phyloP scores from a whole-genome alignment of 1,140 invertebrate genomes.

The Hylaeus anthracinus region DNA sequence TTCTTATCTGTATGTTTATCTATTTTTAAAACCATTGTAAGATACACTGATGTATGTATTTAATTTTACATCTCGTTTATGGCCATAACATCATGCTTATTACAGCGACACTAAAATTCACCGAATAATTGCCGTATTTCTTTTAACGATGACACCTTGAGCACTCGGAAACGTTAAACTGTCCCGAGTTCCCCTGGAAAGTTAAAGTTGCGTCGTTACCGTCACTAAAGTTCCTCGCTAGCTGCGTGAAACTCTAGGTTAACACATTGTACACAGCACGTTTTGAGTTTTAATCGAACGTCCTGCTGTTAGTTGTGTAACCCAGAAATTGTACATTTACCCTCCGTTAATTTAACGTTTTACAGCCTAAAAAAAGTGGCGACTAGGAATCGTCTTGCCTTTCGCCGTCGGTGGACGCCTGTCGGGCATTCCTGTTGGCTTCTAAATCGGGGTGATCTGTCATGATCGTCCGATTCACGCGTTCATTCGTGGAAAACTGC shows the following conservation, averaged over 20 bases:
- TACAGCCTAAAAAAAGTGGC: slow-evolving; percentile 27
- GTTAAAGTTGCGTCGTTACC: neutral
- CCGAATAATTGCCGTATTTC: neutral
- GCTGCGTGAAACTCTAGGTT: neutral
- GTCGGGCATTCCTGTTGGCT: neutral
- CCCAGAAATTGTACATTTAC: neutral
- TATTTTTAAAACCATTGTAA: neutral
- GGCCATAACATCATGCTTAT: neutral
- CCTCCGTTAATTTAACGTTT: neutral
- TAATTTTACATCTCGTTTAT: neutral
- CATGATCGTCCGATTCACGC: slow-evolving; percentile 27
- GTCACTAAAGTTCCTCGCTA: neutral
- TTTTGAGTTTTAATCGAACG: neutral
- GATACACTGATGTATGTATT: neutral
- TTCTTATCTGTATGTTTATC: no score
- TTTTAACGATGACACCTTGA: neutral
- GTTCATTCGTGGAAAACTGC: slow-evolving; percentile 1
- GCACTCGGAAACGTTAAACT: neutral
- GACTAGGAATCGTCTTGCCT: slow-evolving; percentile 11
- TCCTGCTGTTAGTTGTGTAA: neutral
- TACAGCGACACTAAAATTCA: no score
- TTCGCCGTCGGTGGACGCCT: slow-evolving; percentile 27
- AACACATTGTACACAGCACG: neutral
- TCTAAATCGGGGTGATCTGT: slow-evolving; percentile 30
- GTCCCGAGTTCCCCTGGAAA: neutral